Conservation (phyloP, 1,140 invertebrate species). For the Centruroides sculpturatus region DNA sequence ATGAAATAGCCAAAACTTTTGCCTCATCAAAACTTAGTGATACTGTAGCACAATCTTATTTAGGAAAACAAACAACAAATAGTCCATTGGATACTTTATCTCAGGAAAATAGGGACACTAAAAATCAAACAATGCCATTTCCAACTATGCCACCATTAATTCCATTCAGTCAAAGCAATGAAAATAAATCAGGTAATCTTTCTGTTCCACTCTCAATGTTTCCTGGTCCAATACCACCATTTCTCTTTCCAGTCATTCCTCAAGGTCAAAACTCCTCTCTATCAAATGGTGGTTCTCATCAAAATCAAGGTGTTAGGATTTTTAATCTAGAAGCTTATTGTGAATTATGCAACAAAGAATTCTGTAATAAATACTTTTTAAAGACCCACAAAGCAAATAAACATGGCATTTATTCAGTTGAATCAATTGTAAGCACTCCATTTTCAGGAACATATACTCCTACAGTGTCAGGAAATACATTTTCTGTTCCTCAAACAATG, state of each 20-base stretch:
- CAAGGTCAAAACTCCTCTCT: conserved; percentile 18
- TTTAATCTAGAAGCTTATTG: conserved; percentile 94
- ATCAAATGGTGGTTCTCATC: conserved; percentile 9
- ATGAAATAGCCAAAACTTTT: conserved; percentile 6
- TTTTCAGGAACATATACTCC: conserved; percentile 4
- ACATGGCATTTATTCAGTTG: conserved; percentile 52
- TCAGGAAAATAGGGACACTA: conserved; percentile 10
- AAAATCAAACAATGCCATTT: conserved; percentile 13
- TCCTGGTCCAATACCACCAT: conserved; percentile 19
- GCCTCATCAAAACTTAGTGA: not conserved
- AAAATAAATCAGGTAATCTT: conserved; percentile 8
- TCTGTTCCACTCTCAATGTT: conserved; percentile 19
- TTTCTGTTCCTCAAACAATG: conserved; percentile 7
- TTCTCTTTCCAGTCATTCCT: conserved; percentile 17
- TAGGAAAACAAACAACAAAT: conserved; percentile 5
- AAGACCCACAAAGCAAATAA: conserved; percentile 95
- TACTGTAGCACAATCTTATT: not conserved
- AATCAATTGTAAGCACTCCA: conserved; percentile 16
- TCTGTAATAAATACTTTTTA: conserved; percentile 98
- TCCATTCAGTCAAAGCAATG: conserved; percentile 11
- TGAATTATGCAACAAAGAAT: conserved; percentile 37
- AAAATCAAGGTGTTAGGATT: conserved; percentile 44
- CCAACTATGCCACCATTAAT: conserved; percentile 16
- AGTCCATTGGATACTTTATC: not conserved
- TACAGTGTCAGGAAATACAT: conserved; percentile 3